Conservation (phyloP, 2,888 invertebrate genomes). For the Zele albiditarsus region DNA sequence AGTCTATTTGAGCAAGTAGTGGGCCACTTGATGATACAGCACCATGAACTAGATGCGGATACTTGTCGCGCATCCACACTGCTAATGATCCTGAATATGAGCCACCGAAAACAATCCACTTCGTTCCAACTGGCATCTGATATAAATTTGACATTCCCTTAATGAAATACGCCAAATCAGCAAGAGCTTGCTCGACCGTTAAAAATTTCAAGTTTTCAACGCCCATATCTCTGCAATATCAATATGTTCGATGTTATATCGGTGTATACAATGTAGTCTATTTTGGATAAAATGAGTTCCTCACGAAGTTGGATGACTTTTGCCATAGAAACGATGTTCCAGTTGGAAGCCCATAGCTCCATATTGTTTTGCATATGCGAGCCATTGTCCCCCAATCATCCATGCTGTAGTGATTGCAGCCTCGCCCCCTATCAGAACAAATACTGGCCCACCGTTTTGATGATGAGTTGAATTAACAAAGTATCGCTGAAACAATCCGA, state of each 20-base stretch:
- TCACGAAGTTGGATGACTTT: constrained; percentile 90
- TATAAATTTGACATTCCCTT: constrained; percentile 79
- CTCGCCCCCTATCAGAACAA: constrained; percentile 96
- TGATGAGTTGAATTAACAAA: constrained; percentile 85
- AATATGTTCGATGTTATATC: constrained; percentile 1
- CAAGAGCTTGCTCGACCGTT: constrained; percentile 86
- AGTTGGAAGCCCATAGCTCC: constrained; percentile 89
- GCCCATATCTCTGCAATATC: constrained; percentile 82
- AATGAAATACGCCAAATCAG: constrained; percentile 91
- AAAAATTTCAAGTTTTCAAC: constrained; percentile 86
- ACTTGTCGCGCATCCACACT: constrained; percentile 92
- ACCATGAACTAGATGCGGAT: constrained; percentile 89
- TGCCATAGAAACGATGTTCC: constrained; percentile 95
- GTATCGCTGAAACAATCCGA: constrained; percentile 80
- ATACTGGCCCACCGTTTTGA: constrained; percentile 84
- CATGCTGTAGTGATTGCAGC: constrained; percentile 87
- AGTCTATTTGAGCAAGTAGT: constrained; percentile 88
- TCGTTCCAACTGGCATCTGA: constrained; percentile 76
- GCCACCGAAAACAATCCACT: constrained; percentile 96
- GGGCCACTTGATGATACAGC: constrained; percentile 94
- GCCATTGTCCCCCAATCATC: constrained; percentile 92
- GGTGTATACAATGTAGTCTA: background rate
- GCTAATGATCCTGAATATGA: constrained; percentile 95
- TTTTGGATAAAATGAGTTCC: constrained; percentile 49
- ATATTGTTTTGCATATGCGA: constrained; percentile 85